phyloP scores from a whole-genome alignment of 2,797 vertebrate species.

The Eulemur mongoz region DNA sequence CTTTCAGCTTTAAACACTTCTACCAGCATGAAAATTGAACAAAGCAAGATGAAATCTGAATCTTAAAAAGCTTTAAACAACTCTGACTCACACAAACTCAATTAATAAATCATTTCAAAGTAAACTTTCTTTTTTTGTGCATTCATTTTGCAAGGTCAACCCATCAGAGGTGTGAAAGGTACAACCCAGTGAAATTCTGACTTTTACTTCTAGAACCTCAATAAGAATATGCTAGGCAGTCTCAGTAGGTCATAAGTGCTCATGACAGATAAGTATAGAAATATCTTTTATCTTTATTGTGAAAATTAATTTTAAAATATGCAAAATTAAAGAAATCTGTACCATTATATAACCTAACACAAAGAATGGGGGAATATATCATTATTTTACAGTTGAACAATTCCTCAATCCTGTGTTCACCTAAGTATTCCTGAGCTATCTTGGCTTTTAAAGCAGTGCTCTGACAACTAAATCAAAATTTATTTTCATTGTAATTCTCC shows the following conservation, averaged over 20 bases:
- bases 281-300: not conserved
- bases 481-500: not conserved
- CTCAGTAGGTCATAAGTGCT: not conserved
- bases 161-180: not conserved
- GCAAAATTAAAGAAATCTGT: not conserved
- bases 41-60: slow-evolving; percentile 31
- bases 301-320: slow-evolving; percentile 40
- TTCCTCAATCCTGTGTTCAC: not conserved
- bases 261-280: not conserved
- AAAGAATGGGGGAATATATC: not conserved
- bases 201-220: not conserved
- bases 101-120: slow-evolving; percentile 35
- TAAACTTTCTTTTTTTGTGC: not conserved
- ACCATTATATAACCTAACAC: not conserved
- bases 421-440: not conserved
- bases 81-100: not conserved
- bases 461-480: not conserved
- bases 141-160: not conserved
- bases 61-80: not conserved
- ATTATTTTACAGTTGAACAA: not conserved
- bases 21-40: not conserved
- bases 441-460: not conserved
- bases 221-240: not conserved
- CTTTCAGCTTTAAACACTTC: slow-evolving; percentile 32
- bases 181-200: not conserved